Evolutionary conservation across 2,113 vertebrate species (phyloP).

Genomic region (Aspidoscelis tigris): DNA sequence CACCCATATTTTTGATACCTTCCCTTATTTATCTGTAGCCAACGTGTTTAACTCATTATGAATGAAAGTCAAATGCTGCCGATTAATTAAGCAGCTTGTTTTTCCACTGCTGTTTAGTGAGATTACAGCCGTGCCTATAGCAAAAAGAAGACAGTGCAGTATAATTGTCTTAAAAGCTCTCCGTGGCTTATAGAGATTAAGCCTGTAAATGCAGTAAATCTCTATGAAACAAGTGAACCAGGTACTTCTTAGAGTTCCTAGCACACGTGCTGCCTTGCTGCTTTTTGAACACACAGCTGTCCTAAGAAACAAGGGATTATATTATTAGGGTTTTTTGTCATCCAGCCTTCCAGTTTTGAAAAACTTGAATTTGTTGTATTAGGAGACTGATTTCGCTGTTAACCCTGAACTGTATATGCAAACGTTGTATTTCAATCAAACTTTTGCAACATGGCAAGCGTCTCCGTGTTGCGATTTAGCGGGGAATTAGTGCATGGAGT

Average conservation of each 20-base stretch:
- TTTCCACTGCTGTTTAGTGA: constrained; percentile 37
- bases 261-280: not conserved
- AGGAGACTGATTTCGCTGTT: constrained; percentile 22
- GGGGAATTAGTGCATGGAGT: too few species aligned
- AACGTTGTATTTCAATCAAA: constrained; percentile 34
- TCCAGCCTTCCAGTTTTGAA: not conserved
- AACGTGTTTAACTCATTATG: constrained; percentile 35
- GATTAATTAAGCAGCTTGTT: constrained; percentile 61
- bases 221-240: constrained; percentile 44
- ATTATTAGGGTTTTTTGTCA: fast-evolving
- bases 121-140: constrained; percentile 49
- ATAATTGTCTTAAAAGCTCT: constrained; percentile 73
- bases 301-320: constrained; percentile 2
- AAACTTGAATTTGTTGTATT: constrained; percentile 41
- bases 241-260: constrained; percentile 45
- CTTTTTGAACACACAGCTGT: not conserved
- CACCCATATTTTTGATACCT: not conserved
- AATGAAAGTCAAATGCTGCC: constrained; percentile 55
- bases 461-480: too few species aligned
- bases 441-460: not conserved
- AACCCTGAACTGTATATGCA: not conserved
- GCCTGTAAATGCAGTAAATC: constrained; percentile 54
- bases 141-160: constrained; percentile 59
- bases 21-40: constrained; percentile 17
- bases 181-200: constrained; percentile 62